Conservation (phyloP, 2,888 invertebrate genomes). For the Macaria notata region DNA sequence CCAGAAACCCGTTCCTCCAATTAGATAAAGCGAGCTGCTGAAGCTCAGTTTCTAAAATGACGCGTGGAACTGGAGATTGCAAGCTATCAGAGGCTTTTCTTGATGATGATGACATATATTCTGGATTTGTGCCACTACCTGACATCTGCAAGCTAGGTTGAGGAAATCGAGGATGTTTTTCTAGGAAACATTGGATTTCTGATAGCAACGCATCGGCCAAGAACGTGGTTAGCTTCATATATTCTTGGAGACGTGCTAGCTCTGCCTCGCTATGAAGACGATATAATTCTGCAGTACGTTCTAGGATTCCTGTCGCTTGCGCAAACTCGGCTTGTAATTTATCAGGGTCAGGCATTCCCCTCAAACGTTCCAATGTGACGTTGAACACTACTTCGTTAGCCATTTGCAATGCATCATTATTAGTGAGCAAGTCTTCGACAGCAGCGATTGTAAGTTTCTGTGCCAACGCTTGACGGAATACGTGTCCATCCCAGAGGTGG, state of each 20-base stretch:
- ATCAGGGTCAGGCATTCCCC: constrained; percentile 51
- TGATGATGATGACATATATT: constrained; percentile 17
- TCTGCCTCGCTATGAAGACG: constrained; percentile 55
- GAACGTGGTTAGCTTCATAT: constrained; percentile 47
- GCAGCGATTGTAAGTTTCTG: constrained; percentile 64
- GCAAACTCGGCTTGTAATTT: constrained; percentile 54
- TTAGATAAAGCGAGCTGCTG: constrained; percentile 56
- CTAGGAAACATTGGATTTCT: constrained; percentile 60
- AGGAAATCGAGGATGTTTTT: constrained; percentile 49
- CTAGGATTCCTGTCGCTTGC: constrained; percentile 43
- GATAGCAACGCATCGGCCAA: constrained; percentile 56
- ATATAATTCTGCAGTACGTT: constrained; percentile 50
- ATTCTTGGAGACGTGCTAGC: constrained; percentile 57
- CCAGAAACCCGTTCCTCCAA: constrained; percentile 67
- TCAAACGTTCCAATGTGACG: constrained; percentile 58
- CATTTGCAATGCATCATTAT: constrained; percentile 56
- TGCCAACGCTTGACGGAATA: constrained; percentile 57
- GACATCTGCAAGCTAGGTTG: constrained; percentile 4
- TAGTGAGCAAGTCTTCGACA: constrained; percentile 65
- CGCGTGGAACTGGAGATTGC: constrained; percentile 43
- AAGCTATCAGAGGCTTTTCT: constrained; percentile 22
- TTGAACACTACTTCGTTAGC: constrained; percentile 58
- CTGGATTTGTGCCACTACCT: constrained; percentile 16
- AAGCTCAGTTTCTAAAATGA: constrained; percentile 58
- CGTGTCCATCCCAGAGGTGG: constrained; percentile 66